phyloP scores from a whole-genome alignment of 2,113 vertebrate species.

The Pollimyrus isidori region DNA sequence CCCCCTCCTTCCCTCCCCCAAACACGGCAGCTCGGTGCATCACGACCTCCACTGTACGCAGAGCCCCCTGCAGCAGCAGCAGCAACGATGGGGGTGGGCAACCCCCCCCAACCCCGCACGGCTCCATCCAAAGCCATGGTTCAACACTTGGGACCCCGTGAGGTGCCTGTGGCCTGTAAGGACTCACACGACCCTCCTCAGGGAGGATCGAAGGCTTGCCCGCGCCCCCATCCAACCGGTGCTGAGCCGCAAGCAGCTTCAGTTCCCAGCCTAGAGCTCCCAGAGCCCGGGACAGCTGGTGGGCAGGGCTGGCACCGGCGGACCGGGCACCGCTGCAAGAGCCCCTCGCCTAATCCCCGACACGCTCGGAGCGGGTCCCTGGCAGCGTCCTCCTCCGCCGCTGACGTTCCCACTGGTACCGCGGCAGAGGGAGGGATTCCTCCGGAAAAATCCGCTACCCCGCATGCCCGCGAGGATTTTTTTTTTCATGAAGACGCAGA shows the following conservation, averaged over 20 bases:
- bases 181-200: not conserved
- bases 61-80: not conserved
- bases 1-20: not conserved
- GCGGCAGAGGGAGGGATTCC: conserved; percentile 24
- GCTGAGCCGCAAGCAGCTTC: not conserved
- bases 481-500: not conserved
- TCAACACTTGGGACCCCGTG: not conserved
- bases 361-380: conserved; percentile 55
- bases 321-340: conserved; percentile 57
- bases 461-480: not conserved
- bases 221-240: not conserved
- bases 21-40: not conserved
- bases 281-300: conserved; percentile 43
- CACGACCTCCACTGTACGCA: not conserved
- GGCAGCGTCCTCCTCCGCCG: conserved; percentile 39
- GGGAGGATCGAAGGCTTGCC: not conserved
- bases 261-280: conserved; percentile 49
- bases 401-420: conserved; percentile 61
- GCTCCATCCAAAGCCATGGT: not conserved
- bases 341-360: conserved; percentile 56
- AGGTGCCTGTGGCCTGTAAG: not conserved
- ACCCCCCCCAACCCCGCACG: not conserved
- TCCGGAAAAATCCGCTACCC: not conserved
- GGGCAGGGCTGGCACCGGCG: not conserved
- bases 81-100: not conserved